A percentile compares a stretch with the other conserved stretches of the same genome.
phyloP scores from a whole-genome alignment of 1,140 invertebrate genomes.

The Ooceraea biroi region DNA sequence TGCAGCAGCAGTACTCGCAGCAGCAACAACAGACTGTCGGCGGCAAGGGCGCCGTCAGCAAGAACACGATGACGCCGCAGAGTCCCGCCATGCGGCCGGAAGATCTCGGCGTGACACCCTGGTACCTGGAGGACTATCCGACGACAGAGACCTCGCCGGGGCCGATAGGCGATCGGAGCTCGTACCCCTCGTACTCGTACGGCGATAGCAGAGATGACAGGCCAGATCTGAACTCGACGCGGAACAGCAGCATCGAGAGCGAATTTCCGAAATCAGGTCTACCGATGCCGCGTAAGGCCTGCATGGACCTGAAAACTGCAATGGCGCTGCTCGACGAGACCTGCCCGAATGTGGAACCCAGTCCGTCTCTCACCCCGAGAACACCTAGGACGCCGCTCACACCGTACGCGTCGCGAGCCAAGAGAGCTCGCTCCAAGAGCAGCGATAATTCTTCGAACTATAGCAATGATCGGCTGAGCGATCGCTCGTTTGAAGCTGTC shows the following conservation, averaged over 20 bases:
- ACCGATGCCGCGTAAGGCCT: conserved; percentile 78
- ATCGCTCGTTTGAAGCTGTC: conserved; percentile 75
- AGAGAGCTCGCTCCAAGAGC: conserved; percentile 83
- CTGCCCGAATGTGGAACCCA: conserved; percentile 82
- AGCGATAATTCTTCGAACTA: conserved; percentile 84
- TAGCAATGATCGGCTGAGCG: conserved; percentile 82
- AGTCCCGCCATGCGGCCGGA: conserved; percentile 79
- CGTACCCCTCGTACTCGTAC: conserved; percentile 78
- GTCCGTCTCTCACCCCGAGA: conserved; percentile 81
- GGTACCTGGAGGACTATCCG: conserved; percentile 76
- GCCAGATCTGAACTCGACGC: conserved; percentile 77
- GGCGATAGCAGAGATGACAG: conserved; percentile 60
- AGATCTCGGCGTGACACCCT: conserved; percentile 80
- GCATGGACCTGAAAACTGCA: conserved; percentile 83
- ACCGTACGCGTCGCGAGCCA: conserved; percentile 77
- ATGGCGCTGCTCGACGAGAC: conserved; percentile 84
- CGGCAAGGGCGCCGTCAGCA: conserved; percentile 69
- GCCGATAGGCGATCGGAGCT: conserved; percentile 75
- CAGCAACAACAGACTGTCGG: conserved; percentile 23
- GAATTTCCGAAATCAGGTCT: conserved; percentile 63
- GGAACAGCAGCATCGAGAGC: conserved; percentile 81
- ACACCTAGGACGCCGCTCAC: conserved; percentile 82
- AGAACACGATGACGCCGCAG: conserved; percentile 60
- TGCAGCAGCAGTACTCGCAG: conserved; percentile 40
- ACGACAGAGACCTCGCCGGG: conserved; percentile 63